A percentile compares a stretch with the other conserved stretches of the same genome.
Evolutionary conservation across 2,113 vertebrate species (phyloP).

Genomic region (Connochaetes taurinus): DNA sequence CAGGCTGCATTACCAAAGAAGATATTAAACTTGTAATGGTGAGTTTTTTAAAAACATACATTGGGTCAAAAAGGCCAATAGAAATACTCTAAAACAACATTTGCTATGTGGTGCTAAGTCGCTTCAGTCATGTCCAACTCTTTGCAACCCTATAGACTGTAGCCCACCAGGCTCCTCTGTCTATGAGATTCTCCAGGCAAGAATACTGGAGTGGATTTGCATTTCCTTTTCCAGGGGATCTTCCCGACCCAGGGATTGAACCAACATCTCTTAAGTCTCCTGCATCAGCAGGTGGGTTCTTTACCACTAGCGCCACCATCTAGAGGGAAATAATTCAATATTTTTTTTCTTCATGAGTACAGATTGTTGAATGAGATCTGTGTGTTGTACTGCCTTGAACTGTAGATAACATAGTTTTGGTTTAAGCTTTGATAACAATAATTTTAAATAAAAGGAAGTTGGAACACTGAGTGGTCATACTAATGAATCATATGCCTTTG

Average conservation of each 20-base stretch:
- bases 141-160: not conserved
- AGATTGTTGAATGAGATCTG: not conserved
- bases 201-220: not conserved
- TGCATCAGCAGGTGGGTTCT: not conserved
- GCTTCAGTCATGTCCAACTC: not conserved
- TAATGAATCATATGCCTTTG: not conserved
- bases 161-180: not conserved
- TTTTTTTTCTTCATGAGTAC: not conserved
- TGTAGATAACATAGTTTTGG: not conserved
- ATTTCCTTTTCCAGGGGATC: not conserved
- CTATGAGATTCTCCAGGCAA: not conserved
- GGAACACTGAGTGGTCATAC: not conserved
- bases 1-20: not conserved
- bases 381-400: not conserved
- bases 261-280: not conserved
- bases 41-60: not conserved
- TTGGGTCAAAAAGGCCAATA: not conserved
- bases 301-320: not conserved
- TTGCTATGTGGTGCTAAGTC: not conserved
- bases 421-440: not conserved
- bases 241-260: not conserved
- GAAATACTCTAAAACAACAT: not conserved
- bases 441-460: slow-evolving; percentile 1
- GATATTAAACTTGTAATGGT: not conserved
- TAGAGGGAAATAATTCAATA: not conserved